Evolutionary conservation across 2,113 vertebrate genomes (phyloP).

Genomic region (Platysternon megacephalum): DNA sequence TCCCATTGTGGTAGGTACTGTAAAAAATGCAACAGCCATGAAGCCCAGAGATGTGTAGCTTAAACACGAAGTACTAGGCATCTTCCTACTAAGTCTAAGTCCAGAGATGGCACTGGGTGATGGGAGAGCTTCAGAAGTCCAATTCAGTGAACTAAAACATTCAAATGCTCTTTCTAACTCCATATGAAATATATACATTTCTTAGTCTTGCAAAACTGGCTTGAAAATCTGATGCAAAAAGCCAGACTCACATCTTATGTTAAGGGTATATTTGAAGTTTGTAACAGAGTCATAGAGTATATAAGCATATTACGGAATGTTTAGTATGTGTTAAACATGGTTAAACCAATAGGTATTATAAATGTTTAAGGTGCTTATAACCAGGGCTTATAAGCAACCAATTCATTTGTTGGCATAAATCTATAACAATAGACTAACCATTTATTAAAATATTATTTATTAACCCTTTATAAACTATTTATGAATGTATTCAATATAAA

Average conservation of each 20-base stretch:
- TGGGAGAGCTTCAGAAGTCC: background rate
- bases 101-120: background rate
- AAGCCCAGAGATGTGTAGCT: background rate
- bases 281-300: background rate
- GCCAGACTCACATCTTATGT: background rate
- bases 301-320: background rate
- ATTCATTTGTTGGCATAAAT: background rate
- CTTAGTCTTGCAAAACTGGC: background rate
- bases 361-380: background rate
- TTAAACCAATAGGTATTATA: background rate
- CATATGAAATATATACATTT: slow-evolving; percentile 3
- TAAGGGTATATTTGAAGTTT: background rate
- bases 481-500: background rate
- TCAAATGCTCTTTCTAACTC: background rate
- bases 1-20: background rate
- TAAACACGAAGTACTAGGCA: slow-evolving; percentile 11
- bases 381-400: background rate
- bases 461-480: background rate
- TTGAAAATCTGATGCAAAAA: background rate
- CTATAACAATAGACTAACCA: background rate
- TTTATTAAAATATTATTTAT: background rate
- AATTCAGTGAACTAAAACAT: background rate
- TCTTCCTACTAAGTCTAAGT: background rate
- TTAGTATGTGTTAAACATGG: background rate
- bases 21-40: background rate